A percentile compares a stretch with the other conserved stretches of the same genome.
Conservation (phyloP, 1,140 invertebrate genomes). For the Ericerus pela region DNA sequence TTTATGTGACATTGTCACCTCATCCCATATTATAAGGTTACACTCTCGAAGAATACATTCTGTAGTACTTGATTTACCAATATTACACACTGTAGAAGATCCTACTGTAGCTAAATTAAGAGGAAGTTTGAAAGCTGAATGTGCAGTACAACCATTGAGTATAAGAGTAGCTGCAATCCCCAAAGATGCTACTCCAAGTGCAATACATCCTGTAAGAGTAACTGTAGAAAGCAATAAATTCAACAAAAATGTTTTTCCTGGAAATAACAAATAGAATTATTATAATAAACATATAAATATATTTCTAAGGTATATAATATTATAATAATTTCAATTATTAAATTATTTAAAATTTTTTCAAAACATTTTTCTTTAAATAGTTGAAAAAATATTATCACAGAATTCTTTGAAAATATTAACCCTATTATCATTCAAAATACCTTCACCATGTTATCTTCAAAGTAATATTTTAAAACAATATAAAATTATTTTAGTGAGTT, state of each 20-base stretch:
- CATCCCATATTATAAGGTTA: constrained; percentile 25
- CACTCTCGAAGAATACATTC: constrained; percentile 15
- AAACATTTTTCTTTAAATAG: not conserved
- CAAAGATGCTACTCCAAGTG: constrained; percentile 31
- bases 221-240: constrained; percentile 23
- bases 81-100: not conserved
- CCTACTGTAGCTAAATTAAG: constrained; percentile 23
- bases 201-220: constrained; percentile 21
- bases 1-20: too few relatives aligned
- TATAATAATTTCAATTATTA: too few relatives aligned
- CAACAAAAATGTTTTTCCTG: constrained; percentile 30
- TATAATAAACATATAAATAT: too few relatives aligned
- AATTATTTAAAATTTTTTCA: not conserved
- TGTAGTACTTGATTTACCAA: not conserved
- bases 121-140: constrained; percentile 36
- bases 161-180: constrained; percentile 34
- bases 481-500: too few relatives aligned
- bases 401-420: too few relatives aligned
- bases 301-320: too few relatives aligned
- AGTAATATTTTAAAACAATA: too few relatives aligned
- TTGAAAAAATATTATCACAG: not conserved
- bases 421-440: too few relatives aligned
- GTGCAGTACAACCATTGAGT: constrained; percentile 34
- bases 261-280: constrained; percentile 20
- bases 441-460: too few relatives aligned